A percentile compares a stretch with the other conserved stretches of the same genome.
phyloP scores from a whole-genome alignment of 2,797 vertebrate genomes.

The Peromyscus eremicus region DNA sequence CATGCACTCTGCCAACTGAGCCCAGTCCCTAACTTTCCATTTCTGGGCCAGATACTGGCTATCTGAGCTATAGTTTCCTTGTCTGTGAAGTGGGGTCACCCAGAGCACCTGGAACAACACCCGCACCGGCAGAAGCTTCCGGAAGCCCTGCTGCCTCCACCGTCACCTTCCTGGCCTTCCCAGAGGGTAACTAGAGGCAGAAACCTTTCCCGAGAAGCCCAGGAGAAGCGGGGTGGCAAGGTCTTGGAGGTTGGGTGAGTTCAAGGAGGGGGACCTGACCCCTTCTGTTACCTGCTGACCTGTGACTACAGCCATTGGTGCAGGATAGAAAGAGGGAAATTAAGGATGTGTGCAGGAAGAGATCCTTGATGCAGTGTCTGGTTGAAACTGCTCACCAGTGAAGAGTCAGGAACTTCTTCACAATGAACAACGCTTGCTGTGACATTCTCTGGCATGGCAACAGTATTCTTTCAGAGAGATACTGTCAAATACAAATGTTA shows the following conservation, averaged over 20 bases:
- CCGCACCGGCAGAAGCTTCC: too few species aligned
- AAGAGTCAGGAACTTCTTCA: background rate
- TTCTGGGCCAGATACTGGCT: background rate
- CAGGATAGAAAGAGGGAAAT: background rate
- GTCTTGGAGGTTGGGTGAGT: background rate
- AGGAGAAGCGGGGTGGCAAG: background rate
- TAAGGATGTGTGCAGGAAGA: background rate
- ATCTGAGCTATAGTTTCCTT: background rate
- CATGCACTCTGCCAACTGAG: background rate
- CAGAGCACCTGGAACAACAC: background rate
- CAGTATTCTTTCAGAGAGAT: background rate
- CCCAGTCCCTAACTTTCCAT: background rate
- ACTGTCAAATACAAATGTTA: background rate
- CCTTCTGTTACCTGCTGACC: background rate
- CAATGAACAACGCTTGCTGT: background rate
- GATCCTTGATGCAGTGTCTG: background rate
- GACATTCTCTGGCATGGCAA: background rate
- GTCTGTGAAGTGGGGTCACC: background rate
- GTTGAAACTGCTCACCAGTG: background rate
- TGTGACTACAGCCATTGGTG: background rate
- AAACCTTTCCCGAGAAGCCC: background rate
- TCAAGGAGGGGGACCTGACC: background rate
- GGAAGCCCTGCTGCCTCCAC: fast-evolving
- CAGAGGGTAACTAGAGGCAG: too few species aligned
- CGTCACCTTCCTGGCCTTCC: background rate